Evolutionary conservation across 2,797 vertebrate genomes (phyloP), one percentile per base, ranked within the genome.

Genomic region (Myotis pilosus): DNA sequence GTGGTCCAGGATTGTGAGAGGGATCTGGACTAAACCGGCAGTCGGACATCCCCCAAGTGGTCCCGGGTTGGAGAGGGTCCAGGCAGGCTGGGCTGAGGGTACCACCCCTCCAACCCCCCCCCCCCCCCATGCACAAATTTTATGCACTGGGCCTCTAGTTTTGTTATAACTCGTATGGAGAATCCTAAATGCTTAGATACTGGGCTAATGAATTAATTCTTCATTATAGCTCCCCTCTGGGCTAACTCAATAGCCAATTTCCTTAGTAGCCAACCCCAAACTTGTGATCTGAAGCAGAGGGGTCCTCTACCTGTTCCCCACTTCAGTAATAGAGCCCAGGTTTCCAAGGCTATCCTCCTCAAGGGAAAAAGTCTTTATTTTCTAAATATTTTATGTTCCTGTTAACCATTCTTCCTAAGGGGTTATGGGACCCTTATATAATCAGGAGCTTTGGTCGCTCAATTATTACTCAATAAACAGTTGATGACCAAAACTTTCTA

Each of bases 371-470:
- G 53, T 5, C 8, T 76, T 93, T 82, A 78, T 33, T 81, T 89
- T 55, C 22, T 66, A 89, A 62, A 72, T 68, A 91, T 92, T 85
- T 92, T 47, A 76, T 38, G n/a, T 51, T 88, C 30, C 47, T 86
- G 30, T 60, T 84, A 16, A 75, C 33, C 53, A 5, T 68, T 95
- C 30, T 16, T 92, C n/a, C 36, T 23, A 82, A 91, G 49, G 15
- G n/a, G n/a, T 30, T 15, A 60, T 44, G 49, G n/a, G 38, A 75
- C 12, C n/a, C 20, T 89, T 57, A 71, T 41, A 85, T 4, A 86
- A 33, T 83, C 5, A 51, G 41, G 23, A 38, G 11, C 5, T 22
- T 93, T 74, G 68, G 74, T 33, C 30, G 41, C 20, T 1, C 47
- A 68, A 15, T 76, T 83, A 91, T 51, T 94, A 66, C 17, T 81